These are phyloP conservation scores for Tetramorium simillimum DNA, from an alignment of 1,140 invertebrate species.

Conservation along the genomic window DNA sequence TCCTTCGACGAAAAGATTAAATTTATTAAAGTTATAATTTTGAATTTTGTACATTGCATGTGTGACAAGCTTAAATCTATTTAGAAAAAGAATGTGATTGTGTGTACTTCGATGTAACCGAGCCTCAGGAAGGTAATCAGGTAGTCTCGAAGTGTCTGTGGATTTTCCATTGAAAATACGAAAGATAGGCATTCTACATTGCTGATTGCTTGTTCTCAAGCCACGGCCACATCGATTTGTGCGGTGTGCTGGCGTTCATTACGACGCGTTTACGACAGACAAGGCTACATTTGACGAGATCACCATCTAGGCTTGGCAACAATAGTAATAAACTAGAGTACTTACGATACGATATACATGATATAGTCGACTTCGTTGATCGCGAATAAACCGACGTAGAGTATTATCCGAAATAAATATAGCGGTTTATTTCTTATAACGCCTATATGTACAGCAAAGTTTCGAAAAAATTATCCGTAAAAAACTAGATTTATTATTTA, in stretches of 20 bases:
- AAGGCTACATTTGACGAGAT: conserved; percentile 50
- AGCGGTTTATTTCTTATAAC: conserved; percentile 31
- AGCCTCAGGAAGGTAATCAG: conserved; percentile 48
- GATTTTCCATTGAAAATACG: neutral
- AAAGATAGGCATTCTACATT: conserved; percentile 38
- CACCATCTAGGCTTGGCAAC: conserved; percentile 48
- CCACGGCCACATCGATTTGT: conserved; percentile 61
- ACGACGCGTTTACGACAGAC: conserved; percentile 13
- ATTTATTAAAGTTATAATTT: conserved; percentile 72
- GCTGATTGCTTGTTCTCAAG: neutral
- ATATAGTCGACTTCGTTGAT: conserved; percentile 52
- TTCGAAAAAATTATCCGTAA: conserved; percentile 74
- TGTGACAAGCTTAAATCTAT: conserved; percentile 62
- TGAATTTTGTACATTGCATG: conserved; percentile 66
- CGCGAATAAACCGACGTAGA: conserved; percentile 26
- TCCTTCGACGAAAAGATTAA: conserved; percentile 55
- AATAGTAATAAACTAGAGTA: conserved; percentile 56
- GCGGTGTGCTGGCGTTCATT: conserved; percentile 57
- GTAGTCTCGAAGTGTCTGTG: neutral
- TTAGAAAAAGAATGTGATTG: conserved; percentile 58
- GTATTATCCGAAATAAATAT: conserved; percentile 48
- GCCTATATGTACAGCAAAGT: conserved; percentile 64
- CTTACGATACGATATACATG: conserved; percentile 61
- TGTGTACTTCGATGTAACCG: conserved; percentile 46
- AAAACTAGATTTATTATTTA: conserved; percentile 73